A percentile compares a stretch with the other conserved stretches of the same genome.
These are phyloP conservation scores for Amphiura filiformis DNA, from an alignment of 35 echinoderm and acorn worm genomes.

Conservation along the genomic window DNA sequence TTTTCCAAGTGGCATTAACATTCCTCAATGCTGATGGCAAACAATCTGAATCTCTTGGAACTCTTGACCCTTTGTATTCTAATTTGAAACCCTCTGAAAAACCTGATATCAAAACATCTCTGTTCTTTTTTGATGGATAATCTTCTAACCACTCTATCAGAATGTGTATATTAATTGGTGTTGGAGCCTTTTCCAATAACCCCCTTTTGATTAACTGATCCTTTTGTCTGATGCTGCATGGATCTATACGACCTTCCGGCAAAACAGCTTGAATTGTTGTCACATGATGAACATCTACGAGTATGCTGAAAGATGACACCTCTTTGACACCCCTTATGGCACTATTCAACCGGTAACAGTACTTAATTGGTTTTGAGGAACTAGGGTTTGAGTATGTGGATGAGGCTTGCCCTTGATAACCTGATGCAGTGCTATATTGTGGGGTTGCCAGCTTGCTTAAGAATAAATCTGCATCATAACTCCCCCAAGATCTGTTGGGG, in stretches of 20 bases:
- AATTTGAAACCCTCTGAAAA: not conserved
- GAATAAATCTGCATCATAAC: not conserved
- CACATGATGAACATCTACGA: not conserved
- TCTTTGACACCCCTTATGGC: not conserved
- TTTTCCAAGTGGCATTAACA: not conserved
- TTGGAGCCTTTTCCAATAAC: constrained; percentile 1
- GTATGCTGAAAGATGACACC: no score
- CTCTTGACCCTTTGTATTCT: not conserved
- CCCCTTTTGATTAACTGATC: not conserved
- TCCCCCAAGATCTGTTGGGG: not conserved
- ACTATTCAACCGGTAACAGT: not conserved
- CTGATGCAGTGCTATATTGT: not conserved
- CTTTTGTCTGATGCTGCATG: not conserved
- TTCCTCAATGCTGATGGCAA: not conserved
- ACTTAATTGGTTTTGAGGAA: not conserved
- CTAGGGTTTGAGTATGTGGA: not conserved
- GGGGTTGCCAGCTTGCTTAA: not conserved
- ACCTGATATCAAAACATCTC: not conserved
- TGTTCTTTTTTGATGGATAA: not conserved
- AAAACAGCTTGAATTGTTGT: not conserved
- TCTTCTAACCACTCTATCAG: not conserved
- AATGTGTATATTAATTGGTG: constrained; percentile 9
- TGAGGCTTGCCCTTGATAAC: not conserved
- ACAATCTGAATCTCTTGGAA: not conserved
- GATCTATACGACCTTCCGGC: not conserved